phyloP scores from a whole-genome alignment of 1,140 invertebrate genomes.

The Doryteuthis pealeii region DNA sequence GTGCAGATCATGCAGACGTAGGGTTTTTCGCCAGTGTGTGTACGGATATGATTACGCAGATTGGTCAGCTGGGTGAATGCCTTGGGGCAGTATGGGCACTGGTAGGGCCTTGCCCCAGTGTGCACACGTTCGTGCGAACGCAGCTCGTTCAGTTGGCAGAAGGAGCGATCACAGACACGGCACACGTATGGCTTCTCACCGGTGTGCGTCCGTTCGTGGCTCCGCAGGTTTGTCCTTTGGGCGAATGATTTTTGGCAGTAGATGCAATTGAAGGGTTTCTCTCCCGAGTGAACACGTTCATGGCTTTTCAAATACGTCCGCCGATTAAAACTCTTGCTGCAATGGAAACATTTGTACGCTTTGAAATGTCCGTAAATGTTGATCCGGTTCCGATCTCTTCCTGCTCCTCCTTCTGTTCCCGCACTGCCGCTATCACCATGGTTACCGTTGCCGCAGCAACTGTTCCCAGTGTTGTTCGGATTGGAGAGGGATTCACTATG shows the following conservation, averaged over 20 bases:
- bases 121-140: constrained; percentile 54
- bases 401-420: not conserved
- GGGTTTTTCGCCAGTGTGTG: constrained; percentile 25
- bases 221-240: constrained; percentile 23
- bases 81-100: not conserved
- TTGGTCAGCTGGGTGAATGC: not conserved
- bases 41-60: constrained; percentile 6
- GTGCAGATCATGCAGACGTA: constrained; percentile 16
- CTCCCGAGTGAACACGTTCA: constrained; percentile 18
- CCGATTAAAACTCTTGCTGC: not conserved
- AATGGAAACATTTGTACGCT: not conserved
- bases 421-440: not conserved
- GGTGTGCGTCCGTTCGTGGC: constrained; percentile 25
- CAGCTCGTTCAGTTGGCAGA: constrained; percentile 12
- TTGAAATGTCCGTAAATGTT: not conserved
- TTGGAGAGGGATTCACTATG: too few species aligned
- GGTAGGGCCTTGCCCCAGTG: constrained; percentile 13
- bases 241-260: constrained; percentile 43
- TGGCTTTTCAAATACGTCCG: constrained; percentile 1
- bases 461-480: not conserved
- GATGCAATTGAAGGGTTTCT: constrained; percentile 38
- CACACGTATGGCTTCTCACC: constrained; percentile 19
- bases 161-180: constrained; percentile 20
- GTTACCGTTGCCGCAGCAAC: not conserved
- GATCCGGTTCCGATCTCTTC: not conserved